Conservation (phyloP, 2,797 vertebrate genomes). For the Hybognathus amarus region DNA sequence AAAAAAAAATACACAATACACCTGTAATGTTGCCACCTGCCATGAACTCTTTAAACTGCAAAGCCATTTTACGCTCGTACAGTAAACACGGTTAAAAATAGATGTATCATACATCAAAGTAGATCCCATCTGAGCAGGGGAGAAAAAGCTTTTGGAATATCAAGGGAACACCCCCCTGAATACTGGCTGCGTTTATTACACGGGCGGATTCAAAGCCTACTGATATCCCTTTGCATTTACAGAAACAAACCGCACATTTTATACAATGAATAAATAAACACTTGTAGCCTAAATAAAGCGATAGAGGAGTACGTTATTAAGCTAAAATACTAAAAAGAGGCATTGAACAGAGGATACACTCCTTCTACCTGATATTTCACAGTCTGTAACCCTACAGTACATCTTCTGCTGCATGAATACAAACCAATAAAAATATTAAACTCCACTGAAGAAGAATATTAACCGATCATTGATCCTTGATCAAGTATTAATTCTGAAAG, state of each 20-base stretch:
- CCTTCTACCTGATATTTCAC: neutral
- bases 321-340: neutral
- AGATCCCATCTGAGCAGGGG: conserved; percentile 3
- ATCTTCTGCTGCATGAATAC: neutral
- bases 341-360: neutral
- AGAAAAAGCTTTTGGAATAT: conserved; percentile 20
- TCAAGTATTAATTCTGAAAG: neutral
- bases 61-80: neutral
- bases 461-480: neutral
- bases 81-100: conserved; percentile 37
- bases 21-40: neutral
- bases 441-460: neutral
- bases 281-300: neutral
- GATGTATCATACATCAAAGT: conserved; percentile 29
- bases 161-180: conserved; percentile 51
- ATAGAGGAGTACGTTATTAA: neutral
- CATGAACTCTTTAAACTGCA: neutral
- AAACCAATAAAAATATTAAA: neutral
- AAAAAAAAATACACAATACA: too few species aligned
- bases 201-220: neutral
- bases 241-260: neutral
- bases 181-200: neutral
- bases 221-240: neutral
- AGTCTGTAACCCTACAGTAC: neutral
- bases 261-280: neutral